phyloP scores from a whole-genome alignment of 2,113 vertebrate species.

The Pluvianellus socialis region DNA sequence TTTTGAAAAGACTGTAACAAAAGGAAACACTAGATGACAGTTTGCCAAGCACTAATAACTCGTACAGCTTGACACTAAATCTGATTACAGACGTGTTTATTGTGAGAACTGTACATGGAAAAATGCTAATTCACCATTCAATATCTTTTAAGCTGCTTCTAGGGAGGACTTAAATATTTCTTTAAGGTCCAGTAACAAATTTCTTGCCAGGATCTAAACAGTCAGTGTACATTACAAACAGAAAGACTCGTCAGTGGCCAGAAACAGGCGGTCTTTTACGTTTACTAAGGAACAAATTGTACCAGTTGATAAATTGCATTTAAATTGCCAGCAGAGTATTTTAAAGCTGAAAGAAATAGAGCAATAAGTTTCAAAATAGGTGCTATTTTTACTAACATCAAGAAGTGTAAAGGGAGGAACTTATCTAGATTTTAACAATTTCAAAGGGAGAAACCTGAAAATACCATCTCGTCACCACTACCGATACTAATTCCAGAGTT shows the following conservation, averaged over 20 bases:
- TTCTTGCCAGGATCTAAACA: not conserved
- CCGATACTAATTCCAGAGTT: not conserved
- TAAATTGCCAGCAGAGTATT: not conserved
- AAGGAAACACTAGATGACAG: not conserved
- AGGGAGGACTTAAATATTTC: not conserved
- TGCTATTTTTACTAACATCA: not conserved
- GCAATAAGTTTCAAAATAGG: not conserved
- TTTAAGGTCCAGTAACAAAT: not conserved
- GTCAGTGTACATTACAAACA: not conserved
- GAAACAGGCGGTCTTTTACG: not conserved
- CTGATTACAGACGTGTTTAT: conserved; percentile 32
- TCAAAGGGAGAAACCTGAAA: not conserved
- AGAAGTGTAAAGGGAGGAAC: not conserved
- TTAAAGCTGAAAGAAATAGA: not conserved
- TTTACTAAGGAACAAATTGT: conserved; percentile 28
- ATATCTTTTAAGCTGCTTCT: conserved; percentile 45
- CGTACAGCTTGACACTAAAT: conserved; percentile 1
- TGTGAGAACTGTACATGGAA: not conserved
- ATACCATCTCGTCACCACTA: not conserved
- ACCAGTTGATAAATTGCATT: not conserved
- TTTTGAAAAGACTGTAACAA: not conserved
- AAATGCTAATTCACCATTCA: conserved; percentile 28
- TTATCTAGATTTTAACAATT: not conserved
- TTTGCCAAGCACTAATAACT: conserved; percentile 24
- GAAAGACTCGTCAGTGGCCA: not conserved